These are phyloP conservation scores for Orthosia gothica DNA, from an alignment of 2,888 invertebrate genomes.

Conservation along the genomic window DNA sequence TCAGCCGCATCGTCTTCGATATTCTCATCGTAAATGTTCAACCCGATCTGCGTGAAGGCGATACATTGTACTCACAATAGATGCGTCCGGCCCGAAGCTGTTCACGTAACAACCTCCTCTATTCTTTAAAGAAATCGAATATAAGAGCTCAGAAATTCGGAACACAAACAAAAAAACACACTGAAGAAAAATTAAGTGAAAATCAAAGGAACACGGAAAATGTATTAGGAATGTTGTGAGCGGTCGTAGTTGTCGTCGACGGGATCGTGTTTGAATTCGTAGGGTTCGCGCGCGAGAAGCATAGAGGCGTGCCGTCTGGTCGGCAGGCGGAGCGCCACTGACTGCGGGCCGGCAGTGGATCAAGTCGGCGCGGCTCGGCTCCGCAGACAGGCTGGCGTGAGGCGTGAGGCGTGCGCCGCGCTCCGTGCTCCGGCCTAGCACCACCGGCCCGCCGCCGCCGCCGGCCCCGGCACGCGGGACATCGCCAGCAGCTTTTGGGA, in stretches of 20 bases:
- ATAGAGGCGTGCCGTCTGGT: conserved; percentile 74
- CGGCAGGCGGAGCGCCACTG: conserved; percentile 86
- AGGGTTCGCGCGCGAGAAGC: conserved; percentile 66
- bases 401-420: too few species aligned
- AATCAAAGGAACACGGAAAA: conserved; percentile 48
- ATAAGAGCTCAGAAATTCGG: conserved; percentile 53
- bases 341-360: conserved; percentile 62
- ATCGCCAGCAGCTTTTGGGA: conserved; percentile 50
- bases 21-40: conserved; percentile 62
- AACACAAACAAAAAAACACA: conserved; percentile 67
- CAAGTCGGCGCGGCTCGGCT: conserved; percentile 67
- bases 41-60: conserved; percentile 65
- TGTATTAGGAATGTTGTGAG: conserved; percentile 39
- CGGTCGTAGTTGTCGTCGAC: conserved; percentile 57
- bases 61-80: conserved; percentile 76
- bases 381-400: conserved; percentile 76
- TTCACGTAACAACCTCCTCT: conserved; percentile 69
- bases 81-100: conserved; percentile 70
- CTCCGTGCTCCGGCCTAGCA: too few species aligned
- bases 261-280: conserved; percentile 86
- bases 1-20: conserved; percentile 67
- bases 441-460: conserved; percentile 49
- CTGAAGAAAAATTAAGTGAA: conserved; percentile 25
- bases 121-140: conserved; percentile 64
- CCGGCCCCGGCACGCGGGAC: conserved; percentile 48